phyloP scores from a whole-genome alignment of 2,113 vertebrate genomes.

The Phalacrocorax carbo region DNA sequence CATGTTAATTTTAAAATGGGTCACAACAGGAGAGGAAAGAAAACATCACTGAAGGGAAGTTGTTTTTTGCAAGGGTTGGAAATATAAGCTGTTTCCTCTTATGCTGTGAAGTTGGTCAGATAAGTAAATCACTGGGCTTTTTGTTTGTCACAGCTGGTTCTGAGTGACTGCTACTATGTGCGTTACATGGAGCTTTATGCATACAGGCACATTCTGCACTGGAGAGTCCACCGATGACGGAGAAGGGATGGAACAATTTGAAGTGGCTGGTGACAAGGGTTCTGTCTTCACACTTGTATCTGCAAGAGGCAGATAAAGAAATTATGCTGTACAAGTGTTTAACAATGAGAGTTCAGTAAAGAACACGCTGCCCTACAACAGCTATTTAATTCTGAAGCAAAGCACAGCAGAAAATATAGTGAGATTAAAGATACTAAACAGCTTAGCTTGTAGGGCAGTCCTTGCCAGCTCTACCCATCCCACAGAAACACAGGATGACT shows the following conservation, averaged over 20 bases:
- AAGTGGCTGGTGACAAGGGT: slow-evolving; percentile 83
- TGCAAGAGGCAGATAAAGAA: slow-evolving; percentile 58
- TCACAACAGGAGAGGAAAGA: not conserved
- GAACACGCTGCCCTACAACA: not conserved
- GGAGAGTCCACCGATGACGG: slow-evolving; percentile 77
- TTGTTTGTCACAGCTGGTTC: not conserved
- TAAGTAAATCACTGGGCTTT: not conserved
- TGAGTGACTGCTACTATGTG: not conserved
- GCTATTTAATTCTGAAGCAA: not conserved
- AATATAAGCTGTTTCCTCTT: not conserved
- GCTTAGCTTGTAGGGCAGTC: not conserved
- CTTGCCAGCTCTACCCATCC: not conserved
- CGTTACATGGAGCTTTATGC: not conserved
- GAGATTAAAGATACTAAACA: not conserved
- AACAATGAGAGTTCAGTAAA: not conserved
- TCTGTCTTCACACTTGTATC: slow-evolving; percentile 80
- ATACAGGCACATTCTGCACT: slow-evolving; percentile 86
- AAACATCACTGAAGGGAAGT: not conserved
- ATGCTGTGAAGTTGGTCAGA: not conserved
- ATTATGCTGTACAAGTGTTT: not conserved
- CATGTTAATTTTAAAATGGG: not conserved
- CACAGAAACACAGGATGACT: not conserved
- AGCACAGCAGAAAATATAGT: not conserved
- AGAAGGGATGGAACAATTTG: slow-evolving; percentile 80
- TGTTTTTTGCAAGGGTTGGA: not conserved